Evolutionary conservation across 2,888 invertebrate species (phyloP).

Genomic region (Parnassius apollo): DNA sequence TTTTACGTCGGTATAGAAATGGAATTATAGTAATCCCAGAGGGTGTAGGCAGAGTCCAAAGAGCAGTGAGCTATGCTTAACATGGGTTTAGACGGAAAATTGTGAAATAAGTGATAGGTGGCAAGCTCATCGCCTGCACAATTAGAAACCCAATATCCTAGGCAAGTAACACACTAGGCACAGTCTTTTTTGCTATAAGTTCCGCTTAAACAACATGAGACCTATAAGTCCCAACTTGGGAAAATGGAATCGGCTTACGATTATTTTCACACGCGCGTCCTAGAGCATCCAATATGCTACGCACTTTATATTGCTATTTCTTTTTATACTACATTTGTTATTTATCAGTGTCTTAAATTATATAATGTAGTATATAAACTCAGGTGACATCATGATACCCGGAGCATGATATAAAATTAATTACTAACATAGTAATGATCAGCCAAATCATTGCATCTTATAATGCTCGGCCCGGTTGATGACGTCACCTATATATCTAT

Average conservation of each 20-base stretch:
- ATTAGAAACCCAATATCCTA: no score
- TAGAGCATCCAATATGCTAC: not conserved
- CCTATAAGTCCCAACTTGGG: no score
- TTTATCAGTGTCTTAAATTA: slow-evolving; percentile 10
- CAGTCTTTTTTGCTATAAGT: no score
- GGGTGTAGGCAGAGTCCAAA: no score
- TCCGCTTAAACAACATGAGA: no score
- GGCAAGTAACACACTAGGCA: no score
- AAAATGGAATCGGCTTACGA: not conserved
- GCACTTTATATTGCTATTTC: slow-evolving; percentile 7
- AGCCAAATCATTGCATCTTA: slow-evolving; percentile 38
- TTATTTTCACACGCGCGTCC: not conserved
- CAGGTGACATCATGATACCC: not conserved
- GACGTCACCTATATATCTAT: slow-evolving; percentile 15
- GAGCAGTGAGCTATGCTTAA: no score
- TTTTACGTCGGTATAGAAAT: slow-evolving; percentile 29
- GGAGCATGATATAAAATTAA: slow-evolving; percentile 14
- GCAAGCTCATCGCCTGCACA: no score
- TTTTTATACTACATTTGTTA: slow-evolving; percentile 2
- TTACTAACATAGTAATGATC: slow-evolving; percentile 16
- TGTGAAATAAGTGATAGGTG: no score
- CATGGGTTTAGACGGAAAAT: no score
- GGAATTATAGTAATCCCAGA: slow-evolving; percentile 25
- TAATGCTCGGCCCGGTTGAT: slow-evolving; percentile 44
- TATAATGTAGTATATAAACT: slow-evolving; percentile 4